Percentiles rank a stretch among this genome's conserved stretches.
phyloP scores from a whole-genome alignment of 2,888 invertebrate genomes.

The Chymomyza caudatula region DNA sequence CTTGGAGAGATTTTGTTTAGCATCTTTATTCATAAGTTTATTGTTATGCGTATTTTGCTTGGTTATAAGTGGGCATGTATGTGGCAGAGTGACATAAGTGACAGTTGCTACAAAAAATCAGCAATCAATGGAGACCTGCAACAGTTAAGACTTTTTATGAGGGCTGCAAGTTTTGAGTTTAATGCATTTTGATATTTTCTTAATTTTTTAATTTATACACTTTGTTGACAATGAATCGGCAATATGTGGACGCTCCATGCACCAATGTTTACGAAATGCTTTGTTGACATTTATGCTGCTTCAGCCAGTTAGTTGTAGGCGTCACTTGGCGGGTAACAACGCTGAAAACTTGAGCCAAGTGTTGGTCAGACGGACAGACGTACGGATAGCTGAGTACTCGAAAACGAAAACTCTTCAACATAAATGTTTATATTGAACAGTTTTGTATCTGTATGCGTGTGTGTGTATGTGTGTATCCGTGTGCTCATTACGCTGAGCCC shows the following conservation, averaged over 20 bases:
- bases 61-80: slow-evolving; percentile 21
- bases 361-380: neutral
- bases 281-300: slow-evolving; percentile 31
- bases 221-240: slow-evolving; percentile 40
- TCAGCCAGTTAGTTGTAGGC: slow-evolving; percentile 55
- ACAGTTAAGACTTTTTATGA: neutral
- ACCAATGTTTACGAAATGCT: slow-evolving; percentile 30
- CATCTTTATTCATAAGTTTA: slow-evolving; percentile 60
- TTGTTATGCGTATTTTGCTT: slow-evolving; percentile 22
- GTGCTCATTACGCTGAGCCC: slow-evolving; percentile 64
- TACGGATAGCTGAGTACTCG: neutral
- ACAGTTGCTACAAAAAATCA: too few species aligned
- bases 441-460: neutral
- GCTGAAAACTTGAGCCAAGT: slow-evolving; percentile 2
- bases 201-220: slow-evolving; percentile 52
- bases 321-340: slow-evolving; percentile 28
- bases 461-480: slow-evolving; percentile 9
- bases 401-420: slow-evolving; percentile 43
- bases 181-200: slow-evolving; percentile 62
- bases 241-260: slow-evolving; percentile 14
- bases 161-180: slow-evolving; percentile 58
- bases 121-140: neutral
- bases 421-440: slow-evolving; percentile 63
- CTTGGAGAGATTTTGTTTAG: neutral
- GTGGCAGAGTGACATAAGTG: slow-evolving; percentile 1